Evolutionary conservation across 2,888 invertebrate species (phyloP).

Genomic region (Callosobruchus maculatus): DNA sequence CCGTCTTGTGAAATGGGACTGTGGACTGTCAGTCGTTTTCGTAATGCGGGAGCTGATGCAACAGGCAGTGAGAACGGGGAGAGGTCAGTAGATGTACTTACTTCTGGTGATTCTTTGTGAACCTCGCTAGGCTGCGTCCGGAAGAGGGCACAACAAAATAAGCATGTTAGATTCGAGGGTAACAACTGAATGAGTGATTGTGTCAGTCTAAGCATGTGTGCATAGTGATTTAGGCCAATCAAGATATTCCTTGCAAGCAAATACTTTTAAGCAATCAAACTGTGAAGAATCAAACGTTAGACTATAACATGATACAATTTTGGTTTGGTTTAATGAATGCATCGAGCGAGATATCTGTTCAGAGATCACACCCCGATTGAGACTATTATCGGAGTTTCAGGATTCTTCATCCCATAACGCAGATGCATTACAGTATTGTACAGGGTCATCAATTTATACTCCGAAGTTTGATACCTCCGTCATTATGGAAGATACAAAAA

Average conservation of each 20-base stretch:
- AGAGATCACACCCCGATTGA: too few relatives aligned
- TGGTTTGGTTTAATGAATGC: too few relatives aligned
- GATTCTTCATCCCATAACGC: too few relatives aligned
- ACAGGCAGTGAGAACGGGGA: constrained; percentile 33
- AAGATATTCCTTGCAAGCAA: neutral
- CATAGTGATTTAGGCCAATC: neutral
- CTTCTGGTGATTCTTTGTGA: constrained; percentile 44
- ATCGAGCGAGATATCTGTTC: too few relatives aligned
- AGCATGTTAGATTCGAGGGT: constrained; percentile 21
- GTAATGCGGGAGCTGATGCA: constrained; percentile 28
- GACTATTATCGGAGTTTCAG: too few relatives aligned
- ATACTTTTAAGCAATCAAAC: neutral
- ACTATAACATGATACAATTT: too few relatives aligned
- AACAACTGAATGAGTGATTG: neutral
- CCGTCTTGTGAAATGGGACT: constrained; percentile 23
- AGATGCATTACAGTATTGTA: too few relatives aligned
- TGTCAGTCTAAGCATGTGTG: neutral
- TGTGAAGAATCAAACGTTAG: too few relatives aligned
- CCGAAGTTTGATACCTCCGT: too few relatives aligned
- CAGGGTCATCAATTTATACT: too few relatives aligned
- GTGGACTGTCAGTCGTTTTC: constrained; percentile 29
- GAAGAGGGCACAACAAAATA: constrained; percentile 29
- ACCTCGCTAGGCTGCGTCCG: constrained; percentile 47
- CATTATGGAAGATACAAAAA: too few relatives aligned
- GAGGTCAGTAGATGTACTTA: constrained; percentile 44